Base-by-base conservation (phyloP, 2,113 vertebrate species). In the Ciconia stormi region DNA sequence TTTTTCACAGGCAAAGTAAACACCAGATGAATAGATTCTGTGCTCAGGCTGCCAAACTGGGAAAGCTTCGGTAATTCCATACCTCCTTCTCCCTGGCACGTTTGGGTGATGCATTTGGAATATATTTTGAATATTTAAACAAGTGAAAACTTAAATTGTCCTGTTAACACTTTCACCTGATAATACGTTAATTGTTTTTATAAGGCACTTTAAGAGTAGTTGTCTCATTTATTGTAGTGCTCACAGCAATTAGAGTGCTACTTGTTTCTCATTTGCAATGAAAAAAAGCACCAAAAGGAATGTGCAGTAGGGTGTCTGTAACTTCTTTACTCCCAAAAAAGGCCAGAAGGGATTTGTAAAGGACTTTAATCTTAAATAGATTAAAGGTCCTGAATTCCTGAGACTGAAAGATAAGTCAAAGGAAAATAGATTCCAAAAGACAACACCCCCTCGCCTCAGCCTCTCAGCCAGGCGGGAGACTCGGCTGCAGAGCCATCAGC, bases 341-440 rank as follows among this genome's bases (percentile, higher is more conserved):
- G 85, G 95, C 96, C 93, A 95, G 88, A 50, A 87, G 95, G 96
- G 83, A 89, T 95, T 93, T 94, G 91, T 78, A 26, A 95, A 96
- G 93, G 94, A 89, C 96, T 95, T 97, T 97, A 97, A 98, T 97
- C 96, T 97, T 88, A 49, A 90, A 61, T 89, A 95, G 96, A 97
- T 97, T 90, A 97, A 97, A 97, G 93, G 89, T 90, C 88, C 91
- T 87, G 95, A 93, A 97, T 96, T 97, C 96, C 95, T 49, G 40
- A 97, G 95, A 95, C 94, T 77, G 78, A 95, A 97, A 94, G 96
- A 94, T 96, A 97, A 98, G 91, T 90, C 63, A 72, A 94, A 95
- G 92, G 95, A 96, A 97, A 97, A 96, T 72, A 62, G 95, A 94
- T 96, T 97, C 95, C 61, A 55, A 91, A 90, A 97, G 92, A 96